These are phyloP conservation scores for Metopolophium dirhodum DNA, from an alignment of 1,140 invertebrate species.

Conservation along the genomic window DNA sequence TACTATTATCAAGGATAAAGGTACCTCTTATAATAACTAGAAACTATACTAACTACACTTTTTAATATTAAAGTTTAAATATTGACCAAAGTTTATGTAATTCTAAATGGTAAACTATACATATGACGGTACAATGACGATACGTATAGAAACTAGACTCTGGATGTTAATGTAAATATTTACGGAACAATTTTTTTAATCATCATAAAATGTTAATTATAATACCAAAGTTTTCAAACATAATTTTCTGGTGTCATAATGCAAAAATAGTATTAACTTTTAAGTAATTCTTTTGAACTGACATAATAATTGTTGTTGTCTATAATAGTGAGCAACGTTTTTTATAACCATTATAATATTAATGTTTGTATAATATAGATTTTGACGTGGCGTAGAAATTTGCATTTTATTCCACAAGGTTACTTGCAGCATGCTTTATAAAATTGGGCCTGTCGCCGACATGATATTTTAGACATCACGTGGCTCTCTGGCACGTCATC, in stretches of 20 bases:
- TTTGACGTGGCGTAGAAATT: background rate
- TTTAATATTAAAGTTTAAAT: constrained; percentile 19
- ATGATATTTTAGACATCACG: background rate
- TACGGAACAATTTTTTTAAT: background rate
- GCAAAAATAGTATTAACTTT: background rate
- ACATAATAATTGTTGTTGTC: background rate
- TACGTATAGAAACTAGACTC: background rate
- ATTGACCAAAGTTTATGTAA: background rate
- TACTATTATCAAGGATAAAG: background rate
- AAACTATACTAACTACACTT: background rate
- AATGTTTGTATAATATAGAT: background rate
- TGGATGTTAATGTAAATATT: background rate
- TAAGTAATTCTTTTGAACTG: background rate
- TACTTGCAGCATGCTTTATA: background rate
- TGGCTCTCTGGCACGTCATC: background rate
- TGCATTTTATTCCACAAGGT: background rate
- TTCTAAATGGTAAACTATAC: background rate
- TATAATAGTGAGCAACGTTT: background rate
- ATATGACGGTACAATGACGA: background rate
- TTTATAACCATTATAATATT: background rate
- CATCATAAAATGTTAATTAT: constrained; percentile 18
- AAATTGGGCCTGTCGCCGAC: background rate
- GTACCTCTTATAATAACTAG: background rate
- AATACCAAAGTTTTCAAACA: background rate
- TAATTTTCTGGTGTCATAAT: background rate